These are phyloP conservation scores for Acronicta psi DNA, from an alignment of 2,888 invertebrate genomes.

Conservation along the genomic window DNA sequence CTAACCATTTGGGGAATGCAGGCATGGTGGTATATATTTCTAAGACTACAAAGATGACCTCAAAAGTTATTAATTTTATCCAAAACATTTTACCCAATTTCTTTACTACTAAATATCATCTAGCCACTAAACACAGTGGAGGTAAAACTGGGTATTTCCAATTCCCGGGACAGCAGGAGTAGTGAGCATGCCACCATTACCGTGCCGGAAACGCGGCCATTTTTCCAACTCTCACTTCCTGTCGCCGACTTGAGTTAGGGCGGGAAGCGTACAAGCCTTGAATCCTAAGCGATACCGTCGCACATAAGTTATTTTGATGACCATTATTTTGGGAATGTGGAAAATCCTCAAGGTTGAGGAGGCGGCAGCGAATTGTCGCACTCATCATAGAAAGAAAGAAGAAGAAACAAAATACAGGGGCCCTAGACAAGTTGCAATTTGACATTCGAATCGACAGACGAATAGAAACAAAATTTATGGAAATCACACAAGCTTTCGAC, in stretches of 20 bases:
- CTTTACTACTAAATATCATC: conserved; percentile 6
- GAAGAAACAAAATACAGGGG: too few species aligned
- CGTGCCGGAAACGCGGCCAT: conserved; percentile 69
- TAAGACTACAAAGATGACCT: too few species aligned
- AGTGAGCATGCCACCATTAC: conserved; percentile 67
- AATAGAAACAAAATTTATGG: too few species aligned
- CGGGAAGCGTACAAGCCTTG: conserved; percentile 41
- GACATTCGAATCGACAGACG: too few species aligned
- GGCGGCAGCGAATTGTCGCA: too few species aligned
- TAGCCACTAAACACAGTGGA: conserved; percentile 7
- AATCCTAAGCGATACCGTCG: conserved; percentile 44
- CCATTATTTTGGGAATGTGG: conserved; percentile 20
- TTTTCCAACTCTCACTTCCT: conserved; percentile 73
- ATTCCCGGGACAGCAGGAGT: conserved; percentile 32
- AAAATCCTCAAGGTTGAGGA: neutral
- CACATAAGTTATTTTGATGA: conserved; percentile 44
- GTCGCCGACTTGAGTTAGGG: conserved; percentile 60
- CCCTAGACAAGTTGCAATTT: too few species aligned
- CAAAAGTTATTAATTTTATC: too few species aligned
- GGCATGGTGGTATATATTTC: too few species aligned
- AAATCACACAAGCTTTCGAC: too few species aligned
- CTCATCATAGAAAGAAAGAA: too few species aligned
- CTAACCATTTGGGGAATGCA: too few species aligned
- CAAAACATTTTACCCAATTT: neutral
- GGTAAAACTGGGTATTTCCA: conserved; percentile 30